Conservation (phyloP, 2,888 invertebrate genomes). For the Candidula unifasciata region DNA sequence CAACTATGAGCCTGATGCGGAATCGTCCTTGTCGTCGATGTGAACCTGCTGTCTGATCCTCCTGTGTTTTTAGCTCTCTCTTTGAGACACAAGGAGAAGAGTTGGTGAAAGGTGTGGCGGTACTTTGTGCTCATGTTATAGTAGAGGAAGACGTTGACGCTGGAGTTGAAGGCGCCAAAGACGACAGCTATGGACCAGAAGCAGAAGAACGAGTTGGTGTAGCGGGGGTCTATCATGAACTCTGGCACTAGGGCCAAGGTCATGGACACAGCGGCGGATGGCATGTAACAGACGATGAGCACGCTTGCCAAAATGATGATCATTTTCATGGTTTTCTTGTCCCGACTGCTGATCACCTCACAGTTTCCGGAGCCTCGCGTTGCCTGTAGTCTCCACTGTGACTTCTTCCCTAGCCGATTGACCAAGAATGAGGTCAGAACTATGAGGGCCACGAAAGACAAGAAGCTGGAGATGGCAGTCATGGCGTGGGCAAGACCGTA, state of each 20-base stretch:
- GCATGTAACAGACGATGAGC: constrained; percentile 15
- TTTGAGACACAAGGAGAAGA: neutral
- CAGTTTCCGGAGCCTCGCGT: neutral
- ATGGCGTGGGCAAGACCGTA: neutral
- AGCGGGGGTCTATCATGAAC: neutral
- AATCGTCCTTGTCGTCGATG: too few relatives aligned
- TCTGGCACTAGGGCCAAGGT: neutral
- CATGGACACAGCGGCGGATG: constrained; percentile 1
- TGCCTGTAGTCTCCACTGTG: constrained; percentile 12
- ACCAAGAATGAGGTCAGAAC: constrained; percentile 8
- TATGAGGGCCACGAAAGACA: constrained; percentile 16
- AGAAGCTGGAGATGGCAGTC: neutral
- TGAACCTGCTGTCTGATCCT: neutral
- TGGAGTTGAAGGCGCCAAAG: constrained; percentile 16
- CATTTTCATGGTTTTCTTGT: constrained; percentile 27
- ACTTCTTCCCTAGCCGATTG: constrained; percentile 1
- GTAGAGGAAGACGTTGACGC: constrained; percentile 27
- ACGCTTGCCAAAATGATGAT: constrained; percentile 15
- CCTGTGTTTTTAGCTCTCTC: neutral
- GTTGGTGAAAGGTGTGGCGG: constrained; percentile 3
- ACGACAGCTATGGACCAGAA: constrained; percentile 21
- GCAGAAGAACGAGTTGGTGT: neutral
- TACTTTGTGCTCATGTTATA: constrained; percentile 39
- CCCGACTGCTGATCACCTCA: neutral
- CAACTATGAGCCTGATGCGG: too few relatives aligned